Conservation (phyloP, 2,797 vertebrate species). For the Podarcis siculus region DNA sequence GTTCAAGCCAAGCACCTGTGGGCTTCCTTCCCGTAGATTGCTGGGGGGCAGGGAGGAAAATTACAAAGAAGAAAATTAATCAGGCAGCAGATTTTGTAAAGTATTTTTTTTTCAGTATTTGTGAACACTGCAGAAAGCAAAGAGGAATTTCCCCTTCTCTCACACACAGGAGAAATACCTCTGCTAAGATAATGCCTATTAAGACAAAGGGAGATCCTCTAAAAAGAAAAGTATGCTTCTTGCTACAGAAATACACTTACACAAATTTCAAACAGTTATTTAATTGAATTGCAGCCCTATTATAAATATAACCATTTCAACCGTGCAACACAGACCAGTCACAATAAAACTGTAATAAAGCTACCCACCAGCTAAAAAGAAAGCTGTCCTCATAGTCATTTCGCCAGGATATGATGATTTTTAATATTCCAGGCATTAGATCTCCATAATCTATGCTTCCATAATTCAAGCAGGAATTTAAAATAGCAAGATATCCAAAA, state of each 20-base stretch:
- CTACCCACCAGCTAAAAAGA: slow-evolving; percentile 90
- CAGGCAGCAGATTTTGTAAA: not conserved
- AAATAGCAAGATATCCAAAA: slow-evolving; percentile 87
- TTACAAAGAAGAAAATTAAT: not conserved
- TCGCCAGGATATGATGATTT: slow-evolving; percentile 91
- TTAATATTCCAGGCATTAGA: slow-evolving; percentile 84
- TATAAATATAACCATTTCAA: not conserved
- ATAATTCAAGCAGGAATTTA: slow-evolving; percentile 87
- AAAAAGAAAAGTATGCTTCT: not conserved
- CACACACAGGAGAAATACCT: not conserved
- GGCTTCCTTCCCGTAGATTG: slow-evolving; percentile 82
- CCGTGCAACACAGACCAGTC: not conserved
- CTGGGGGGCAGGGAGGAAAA: slow-evolving; percentile 74
- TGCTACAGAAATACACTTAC: not conserved
- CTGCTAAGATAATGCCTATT: not conserved
- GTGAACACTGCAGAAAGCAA: not conserved
- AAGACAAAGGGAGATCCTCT: not conserved
- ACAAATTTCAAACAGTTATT: not conserved
- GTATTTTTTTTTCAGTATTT: not conserved
- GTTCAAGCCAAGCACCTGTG: slow-evolving; percentile 85
- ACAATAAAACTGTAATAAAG: slow-evolving; percentile 16
- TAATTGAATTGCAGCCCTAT: not conserved
- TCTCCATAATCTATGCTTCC: slow-evolving; percentile 82
- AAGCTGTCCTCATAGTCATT: slow-evolving; percentile 88
- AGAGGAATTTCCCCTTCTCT: not conserved